Conservation (phyloP, 2,113 vertebrate species). For the Solea solea region DNA sequence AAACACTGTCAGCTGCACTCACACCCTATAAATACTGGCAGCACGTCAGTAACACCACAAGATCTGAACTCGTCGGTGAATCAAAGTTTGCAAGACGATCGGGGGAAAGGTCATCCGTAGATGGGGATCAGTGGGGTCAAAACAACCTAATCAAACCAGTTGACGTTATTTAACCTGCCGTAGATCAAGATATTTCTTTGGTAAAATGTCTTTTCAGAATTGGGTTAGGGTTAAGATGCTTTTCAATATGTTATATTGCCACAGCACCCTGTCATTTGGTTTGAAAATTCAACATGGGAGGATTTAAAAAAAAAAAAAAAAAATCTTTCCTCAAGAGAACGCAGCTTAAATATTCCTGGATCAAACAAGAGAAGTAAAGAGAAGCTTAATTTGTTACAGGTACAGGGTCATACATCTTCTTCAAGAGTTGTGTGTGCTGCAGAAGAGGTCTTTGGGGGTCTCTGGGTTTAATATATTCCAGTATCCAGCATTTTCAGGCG, state of each 20-base stretch:
- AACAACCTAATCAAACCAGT: background rate
- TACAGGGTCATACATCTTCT: conserved; percentile 72
- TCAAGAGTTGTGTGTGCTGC: conserved; percentile 55
- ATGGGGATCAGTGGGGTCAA: conserved; percentile 5
- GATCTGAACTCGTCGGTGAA: conserved; percentile 39
- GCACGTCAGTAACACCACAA: conserved; percentile 35
- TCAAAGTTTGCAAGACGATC: conserved; percentile 38
- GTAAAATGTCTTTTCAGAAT: conserved; percentile 1
- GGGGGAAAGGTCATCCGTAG: conserved; percentile 37
- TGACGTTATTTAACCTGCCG: background rate
- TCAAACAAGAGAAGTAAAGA: conserved; percentile 26
- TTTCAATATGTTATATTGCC: conserved; percentile 7
- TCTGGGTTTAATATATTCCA: conserved; percentile 52
- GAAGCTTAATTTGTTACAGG: conserved; percentile 67
- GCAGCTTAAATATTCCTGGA: conserved; percentile 35
- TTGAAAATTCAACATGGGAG: conserved; percentile 27
- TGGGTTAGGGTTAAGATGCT: background rate
- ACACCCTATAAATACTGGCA: conserved; percentile 66
- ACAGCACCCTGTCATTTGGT: conserved; percentile 11
- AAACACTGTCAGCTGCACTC: conserved; percentile 51
- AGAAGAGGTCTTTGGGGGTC: conserved; percentile 47
- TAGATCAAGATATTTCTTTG: background rate
- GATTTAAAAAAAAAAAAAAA: conserved; percentile 30
- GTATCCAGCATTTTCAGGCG: conserved; percentile 36
- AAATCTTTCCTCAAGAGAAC: conserved; percentile 18